Conservation (phyloP, 2,888 invertebrate species). For the Rhorus exstirpatorius region DNA sequence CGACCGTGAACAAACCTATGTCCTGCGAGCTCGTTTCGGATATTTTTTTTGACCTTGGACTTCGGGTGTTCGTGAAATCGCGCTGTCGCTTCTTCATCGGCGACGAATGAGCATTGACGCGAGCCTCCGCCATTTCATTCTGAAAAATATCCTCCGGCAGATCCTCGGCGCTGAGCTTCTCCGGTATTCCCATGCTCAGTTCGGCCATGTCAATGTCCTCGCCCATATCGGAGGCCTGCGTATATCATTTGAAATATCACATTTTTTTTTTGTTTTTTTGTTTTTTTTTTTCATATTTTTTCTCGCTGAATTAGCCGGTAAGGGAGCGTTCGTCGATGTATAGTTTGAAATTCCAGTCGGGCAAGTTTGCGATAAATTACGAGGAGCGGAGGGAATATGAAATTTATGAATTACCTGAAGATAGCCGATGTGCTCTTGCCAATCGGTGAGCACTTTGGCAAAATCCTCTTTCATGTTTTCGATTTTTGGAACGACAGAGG, state of each 20-base stretch:
- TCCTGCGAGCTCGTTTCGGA: conserved; percentile 65
- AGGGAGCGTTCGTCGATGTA: no score
- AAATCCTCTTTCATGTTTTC: conserved; percentile 86
- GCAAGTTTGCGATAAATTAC: no score
- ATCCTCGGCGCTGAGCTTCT: conserved; percentile 71
- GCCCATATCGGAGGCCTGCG: conserved; percentile 81
- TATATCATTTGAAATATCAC: conserved; percentile 37
- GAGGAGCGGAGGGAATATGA: no score
- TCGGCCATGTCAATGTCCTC: conserved; percentile 82
- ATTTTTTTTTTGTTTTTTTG: no score
- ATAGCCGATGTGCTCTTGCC: conserved; percentile 86
- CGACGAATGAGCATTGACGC: conserved; percentile 46
- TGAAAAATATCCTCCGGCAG: conserved; percentile 78
- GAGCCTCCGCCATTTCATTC: conserved; percentile 66
- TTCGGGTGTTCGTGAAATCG: conserved; percentile 38
- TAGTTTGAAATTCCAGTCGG: no score
- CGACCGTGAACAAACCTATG: conserved; percentile 62
- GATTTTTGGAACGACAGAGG: conserved; percentile 79
- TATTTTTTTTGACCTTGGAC: conserved; percentile 62
- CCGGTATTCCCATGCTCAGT: conserved; percentile 72
- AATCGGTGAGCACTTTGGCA: conserved; percentile 87
- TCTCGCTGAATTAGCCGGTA: no score
- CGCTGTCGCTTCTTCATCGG: conserved; percentile 66
- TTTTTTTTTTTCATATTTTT: background rate
- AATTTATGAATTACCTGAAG: conserved; percentile 83